phyloP scores from a whole-genome alignment of 2,113 vertebrate species.

The Otus sunia region DNA sequence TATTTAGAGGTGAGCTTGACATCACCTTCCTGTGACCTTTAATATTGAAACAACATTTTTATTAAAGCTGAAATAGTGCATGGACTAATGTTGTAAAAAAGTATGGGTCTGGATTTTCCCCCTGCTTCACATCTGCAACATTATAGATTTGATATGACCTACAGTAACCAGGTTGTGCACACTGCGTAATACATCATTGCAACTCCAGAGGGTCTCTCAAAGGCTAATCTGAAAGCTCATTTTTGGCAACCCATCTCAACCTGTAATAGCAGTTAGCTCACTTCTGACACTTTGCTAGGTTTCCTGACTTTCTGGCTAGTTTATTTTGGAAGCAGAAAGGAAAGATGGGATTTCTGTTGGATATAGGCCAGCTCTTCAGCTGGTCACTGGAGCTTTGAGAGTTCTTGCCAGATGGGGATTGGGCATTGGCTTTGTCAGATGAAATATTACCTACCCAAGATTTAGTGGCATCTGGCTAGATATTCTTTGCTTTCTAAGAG shows the following conservation, averaged over 20 bases:
- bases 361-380: not conserved
- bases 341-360: not conserved
- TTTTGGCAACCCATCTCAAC: not conserved
- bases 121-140: not conserved
- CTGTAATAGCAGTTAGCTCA: not conserved
- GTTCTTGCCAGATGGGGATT: not conserved
- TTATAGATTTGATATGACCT: not conserved
- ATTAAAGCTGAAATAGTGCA: not conserved
- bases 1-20: not conserved
- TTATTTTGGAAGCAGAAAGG: not conserved
- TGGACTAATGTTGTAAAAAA: not conserved
- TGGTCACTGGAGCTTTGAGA: not conserved
- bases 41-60: not conserved
- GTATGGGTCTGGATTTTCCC: not conserved
- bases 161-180: accelerated
- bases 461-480: slow-evolving; percentile 6
- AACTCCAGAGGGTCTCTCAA: not conserved
- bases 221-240: not conserved
- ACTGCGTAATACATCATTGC: accelerated
- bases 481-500: not conserved
- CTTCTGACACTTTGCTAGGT: not conserved
- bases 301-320: not conserved
- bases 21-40: not conserved
- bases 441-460: not conserved
- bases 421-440: not conserved